phyloP scores from a whole-genome alignment of 2,113 vertebrate species.

The Illadopsis cleaveri region DNA sequence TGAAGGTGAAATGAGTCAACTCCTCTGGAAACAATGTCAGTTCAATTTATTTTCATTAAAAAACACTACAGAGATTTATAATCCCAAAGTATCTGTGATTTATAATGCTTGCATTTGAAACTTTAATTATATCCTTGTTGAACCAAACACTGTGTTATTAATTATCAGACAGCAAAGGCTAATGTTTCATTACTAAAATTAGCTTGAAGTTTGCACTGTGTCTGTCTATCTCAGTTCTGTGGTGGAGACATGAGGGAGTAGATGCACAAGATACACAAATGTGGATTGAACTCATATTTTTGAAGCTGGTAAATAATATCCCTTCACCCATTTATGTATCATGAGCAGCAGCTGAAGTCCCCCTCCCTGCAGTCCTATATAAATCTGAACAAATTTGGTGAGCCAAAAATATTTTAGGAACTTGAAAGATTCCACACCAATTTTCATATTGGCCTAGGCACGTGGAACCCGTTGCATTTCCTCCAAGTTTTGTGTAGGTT shows the following conservation, averaged over 20 bases:
- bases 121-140: slow-evolving; percentile 29
- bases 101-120: slow-evolving; percentile 25
- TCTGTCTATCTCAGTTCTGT: not conserved
- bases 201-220: not conserved
- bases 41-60: slow-evolving; percentile 34
- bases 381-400: not conserved
- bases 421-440: not conserved
- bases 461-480: not conserved
- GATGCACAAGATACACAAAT: not conserved
- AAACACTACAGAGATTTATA: not conserved
- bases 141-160: not conserved
- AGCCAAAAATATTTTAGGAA: not conserved
- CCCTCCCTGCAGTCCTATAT: not conserved
- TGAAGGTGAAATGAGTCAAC: slow-evolving; percentile 6
- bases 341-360: fast-evolving
- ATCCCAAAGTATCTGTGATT: not conserved
- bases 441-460: not conserved
- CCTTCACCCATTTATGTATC: not conserved
- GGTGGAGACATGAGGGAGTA: not conserved
- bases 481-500: not conserved
- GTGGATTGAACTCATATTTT: not conserved
- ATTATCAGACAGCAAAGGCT: not conserved
- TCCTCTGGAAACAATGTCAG: slow-evolving; percentile 5
- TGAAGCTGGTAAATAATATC: not conserved
- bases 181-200: not conserved